These are phyloP conservation scores for Pteropus rufus DNA, from an alignment of 2,797 vertebrate species.

Conservation along the genomic window DNA sequence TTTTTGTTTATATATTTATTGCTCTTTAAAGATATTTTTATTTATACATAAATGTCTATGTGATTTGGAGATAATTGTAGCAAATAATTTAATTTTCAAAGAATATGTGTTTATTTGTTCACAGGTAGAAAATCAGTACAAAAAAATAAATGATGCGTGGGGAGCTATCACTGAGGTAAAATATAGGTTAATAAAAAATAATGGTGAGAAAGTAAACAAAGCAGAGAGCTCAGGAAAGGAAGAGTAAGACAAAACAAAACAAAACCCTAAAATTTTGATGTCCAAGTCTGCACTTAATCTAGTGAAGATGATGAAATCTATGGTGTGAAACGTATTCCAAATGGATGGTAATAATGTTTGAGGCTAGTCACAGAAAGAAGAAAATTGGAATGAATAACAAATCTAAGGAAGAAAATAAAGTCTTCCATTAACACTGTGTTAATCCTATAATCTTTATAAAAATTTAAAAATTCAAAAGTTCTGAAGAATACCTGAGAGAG, in stretches of 20 bases:
- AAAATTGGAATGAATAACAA: neutral
- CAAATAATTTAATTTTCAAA: neutral
- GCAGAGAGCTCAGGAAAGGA: neutral
- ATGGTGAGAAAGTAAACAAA: neutral
- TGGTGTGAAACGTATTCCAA: neutral
- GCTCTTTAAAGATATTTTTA: neutral
- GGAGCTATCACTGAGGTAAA: neutral
- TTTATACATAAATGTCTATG: neutral
- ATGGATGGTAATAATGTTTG: neutral
- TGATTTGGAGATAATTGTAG: neutral
- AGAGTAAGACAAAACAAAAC: neutral
- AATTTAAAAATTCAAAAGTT: neutral
- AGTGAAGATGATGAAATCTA: neutral
- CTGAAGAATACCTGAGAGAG: neutral
- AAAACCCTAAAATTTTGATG: neutral
- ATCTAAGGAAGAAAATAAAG: neutral
- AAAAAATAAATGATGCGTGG: neutral
- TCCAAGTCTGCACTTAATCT: neutral
- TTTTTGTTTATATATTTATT: neutral
- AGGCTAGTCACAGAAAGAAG: neutral
- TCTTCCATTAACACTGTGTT: neutral
- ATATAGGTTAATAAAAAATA: neutral
- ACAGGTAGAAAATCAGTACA: neutral
- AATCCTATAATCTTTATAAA: neutral
- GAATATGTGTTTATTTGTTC: neutral